Evolutionary conservation across 2,888 invertebrate species (phyloP).

Genomic region (Heteropelma amictum): DNA sequence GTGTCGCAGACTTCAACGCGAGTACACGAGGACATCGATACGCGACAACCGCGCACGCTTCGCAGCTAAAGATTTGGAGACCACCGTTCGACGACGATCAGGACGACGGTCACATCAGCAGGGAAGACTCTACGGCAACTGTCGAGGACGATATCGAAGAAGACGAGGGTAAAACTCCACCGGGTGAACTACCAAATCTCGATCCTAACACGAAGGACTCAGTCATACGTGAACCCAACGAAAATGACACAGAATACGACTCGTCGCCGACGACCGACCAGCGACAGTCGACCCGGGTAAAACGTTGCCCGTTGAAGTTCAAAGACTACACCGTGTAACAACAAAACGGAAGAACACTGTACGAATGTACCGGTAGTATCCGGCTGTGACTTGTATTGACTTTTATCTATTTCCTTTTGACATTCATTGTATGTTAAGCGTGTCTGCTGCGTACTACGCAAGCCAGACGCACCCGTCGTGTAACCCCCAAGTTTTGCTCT

Average conservation of each 20-base stretch:
- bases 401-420: too few relatives aligned
- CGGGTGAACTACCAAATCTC: too few relatives aligned
- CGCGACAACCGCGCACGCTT: constrained; percentile 6
- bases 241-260: background rate
- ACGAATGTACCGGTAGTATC: too few relatives aligned
- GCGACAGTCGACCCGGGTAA: background rate
- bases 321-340: background rate
- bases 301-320: background rate
- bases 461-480: too few relatives aligned
- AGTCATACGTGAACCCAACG: too few relatives aligned
- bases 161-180: background rate
- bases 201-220: too few relatives aligned
- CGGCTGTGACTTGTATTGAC: too few relatives aligned
- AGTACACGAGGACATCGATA: background rate
- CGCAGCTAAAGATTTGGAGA: background rate
- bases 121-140: background rate
- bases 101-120: background rate
- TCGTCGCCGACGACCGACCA: background rate
- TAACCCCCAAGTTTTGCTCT: too few relatives aligned
- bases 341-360: too few relatives aligned
- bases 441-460: too few relatives aligned
- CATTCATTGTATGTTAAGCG: too few relatives aligned
- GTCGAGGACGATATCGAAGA: background rate
- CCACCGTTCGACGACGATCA: background rate
- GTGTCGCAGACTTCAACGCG: background rate